Base-by-base conservation (phyloP, 2,113 vertebrate genomes). In the Indri indri region DNA sequence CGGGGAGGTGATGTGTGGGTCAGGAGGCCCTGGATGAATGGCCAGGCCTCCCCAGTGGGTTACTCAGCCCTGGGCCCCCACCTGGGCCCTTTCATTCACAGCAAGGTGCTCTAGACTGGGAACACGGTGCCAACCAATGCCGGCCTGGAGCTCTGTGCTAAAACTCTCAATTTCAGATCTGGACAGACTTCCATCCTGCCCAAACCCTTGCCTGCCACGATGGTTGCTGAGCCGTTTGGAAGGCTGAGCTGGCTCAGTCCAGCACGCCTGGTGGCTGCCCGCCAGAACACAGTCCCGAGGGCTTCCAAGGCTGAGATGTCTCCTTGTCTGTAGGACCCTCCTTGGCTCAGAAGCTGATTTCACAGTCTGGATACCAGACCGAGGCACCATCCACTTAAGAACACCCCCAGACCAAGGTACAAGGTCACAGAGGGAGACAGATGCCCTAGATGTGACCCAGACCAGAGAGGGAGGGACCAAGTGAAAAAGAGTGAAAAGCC, bases 291-390 rank as follows among this genome's bases (percentile, higher is more conserved):
- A 57, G 61, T 52, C 57, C 92, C 3, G 11, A 32, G 52, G 61
- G 10, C 20, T 68, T 63, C 82, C 88, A 74, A 96, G 71, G 74
- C 9, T 34, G 61, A 96, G 84, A 45, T 22, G 59, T 18, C 14
- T 71, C 82, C n/a, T 17, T 47, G 66, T 63, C 81, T 4, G 1
- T 6, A 16, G 88, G 77, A 66, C 88, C 47, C 47, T 77, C 71
- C 79, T 90, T 34, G 34, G 73, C 61, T 63, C 47, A 42, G 40
- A 81, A 45, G 61, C 77, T 57, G 81, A 87, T 74, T 73, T 85
- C 50, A 4, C 79, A 80, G 93, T 93, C 94, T 96, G 95, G 97
- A 97, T 97, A 45, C 97, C 97, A 98, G 97, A 96, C 91, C 1
- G 6, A 74, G 40, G 54, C 76, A 18, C 63, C 34, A 10, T 32